These are phyloP conservation scores for Drosophila lacicola DNA, from an alignment of 2,888 invertebrate species.

Conservation along the genomic window DNA sequence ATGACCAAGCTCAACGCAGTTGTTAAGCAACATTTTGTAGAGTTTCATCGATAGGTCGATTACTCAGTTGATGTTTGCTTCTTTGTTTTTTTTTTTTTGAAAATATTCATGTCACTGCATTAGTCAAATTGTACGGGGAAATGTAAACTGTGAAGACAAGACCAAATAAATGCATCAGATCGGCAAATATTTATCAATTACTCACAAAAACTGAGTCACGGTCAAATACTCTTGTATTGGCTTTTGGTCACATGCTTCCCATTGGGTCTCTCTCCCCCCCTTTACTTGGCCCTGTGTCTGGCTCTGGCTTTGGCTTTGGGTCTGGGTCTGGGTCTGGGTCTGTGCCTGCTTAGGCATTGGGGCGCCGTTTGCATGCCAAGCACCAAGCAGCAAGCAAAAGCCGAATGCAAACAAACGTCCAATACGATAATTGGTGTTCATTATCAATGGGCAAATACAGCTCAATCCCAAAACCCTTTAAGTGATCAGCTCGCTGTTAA, in stretches of 20 bases:
- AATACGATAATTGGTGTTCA: constrained; percentile 70
- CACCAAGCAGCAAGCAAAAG: constrained; percentile 18
- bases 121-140: constrained; percentile 38
- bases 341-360: constrained; percentile 40
- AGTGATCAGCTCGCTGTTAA: constrained; percentile 43
- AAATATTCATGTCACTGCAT: constrained; percentile 38
- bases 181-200: constrained; percentile 71
- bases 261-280: background rate
- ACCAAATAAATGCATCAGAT: constrained; percentile 57
- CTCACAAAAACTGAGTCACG: constrained; percentile 73
- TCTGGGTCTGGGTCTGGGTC: constrained; percentile 1
- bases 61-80: constrained; percentile 34
- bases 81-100: background rate
- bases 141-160: constrained; percentile 28
- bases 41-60: constrained; percentile 27
- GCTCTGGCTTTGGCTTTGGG: background rate
- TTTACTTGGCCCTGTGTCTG: background rate
- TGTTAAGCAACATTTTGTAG: constrained; percentile 4
- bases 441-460: constrained; percentile 76
- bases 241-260: constrained; percentile 33
- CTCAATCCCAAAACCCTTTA: constrained; percentile 72
- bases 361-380: constrained; percentile 63
- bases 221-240: constrained; percentile 48
- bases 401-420: constrained; percentile 49
- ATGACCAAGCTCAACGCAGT: background rate